A percentile compares a stretch with the other conserved stretches of the same genome.
Evolutionary conservation across 2,888 invertebrate genomes (phyloP).

Genomic region (Cristatella mucedo): DNA sequence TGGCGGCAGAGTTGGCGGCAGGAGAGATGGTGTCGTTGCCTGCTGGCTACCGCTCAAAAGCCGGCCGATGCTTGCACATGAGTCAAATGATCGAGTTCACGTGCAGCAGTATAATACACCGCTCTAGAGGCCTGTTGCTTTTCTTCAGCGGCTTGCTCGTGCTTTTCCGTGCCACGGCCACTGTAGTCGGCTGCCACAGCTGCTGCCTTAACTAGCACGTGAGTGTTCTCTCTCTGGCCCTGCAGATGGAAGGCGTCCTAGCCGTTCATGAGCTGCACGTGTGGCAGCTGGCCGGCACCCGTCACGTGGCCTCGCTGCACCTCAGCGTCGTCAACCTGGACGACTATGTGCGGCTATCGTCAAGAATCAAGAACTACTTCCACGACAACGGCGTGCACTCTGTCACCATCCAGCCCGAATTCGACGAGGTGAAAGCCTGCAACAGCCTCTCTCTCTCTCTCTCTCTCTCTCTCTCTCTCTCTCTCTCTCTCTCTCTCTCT

Average conservation of each 20-base stretch:
- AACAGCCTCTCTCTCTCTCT: neutral
- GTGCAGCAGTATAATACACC: no score
- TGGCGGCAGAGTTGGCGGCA: no score
- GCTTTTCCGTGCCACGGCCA: no score
- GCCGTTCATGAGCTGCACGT: slow-evolving; percentile 13
- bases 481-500: slow-evolving; percentile 12
- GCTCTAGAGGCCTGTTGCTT: no score
- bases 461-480: slow-evolving; percentile 11
- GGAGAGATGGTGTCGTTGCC: no score
- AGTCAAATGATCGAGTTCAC: no score
- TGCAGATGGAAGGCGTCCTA: slow-evolving; percentile 13
- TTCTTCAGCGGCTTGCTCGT: no score
- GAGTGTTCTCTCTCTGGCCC: no score
- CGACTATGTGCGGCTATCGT: neutral
- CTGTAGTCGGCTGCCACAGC: no score
- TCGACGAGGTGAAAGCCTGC: slow-evolving; percentile 1
- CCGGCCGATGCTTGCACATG: no score
- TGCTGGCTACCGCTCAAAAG: no score
- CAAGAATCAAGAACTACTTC: neutral
- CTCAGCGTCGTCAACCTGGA: slow-evolving; percentile 5
- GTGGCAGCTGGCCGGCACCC: slow-evolving; percentile 13
- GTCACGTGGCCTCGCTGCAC: slow-evolving; percentile 13
- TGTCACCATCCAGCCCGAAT: slow-evolving; percentile 7
- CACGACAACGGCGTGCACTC: slow-evolving; percentile 3
- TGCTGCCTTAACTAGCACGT: no score